These are phyloP conservation scores for Montipora efflorescens DNA, from an alignment of 64 coral and sea anemone species.

Conservation along the genomic window DNA sequence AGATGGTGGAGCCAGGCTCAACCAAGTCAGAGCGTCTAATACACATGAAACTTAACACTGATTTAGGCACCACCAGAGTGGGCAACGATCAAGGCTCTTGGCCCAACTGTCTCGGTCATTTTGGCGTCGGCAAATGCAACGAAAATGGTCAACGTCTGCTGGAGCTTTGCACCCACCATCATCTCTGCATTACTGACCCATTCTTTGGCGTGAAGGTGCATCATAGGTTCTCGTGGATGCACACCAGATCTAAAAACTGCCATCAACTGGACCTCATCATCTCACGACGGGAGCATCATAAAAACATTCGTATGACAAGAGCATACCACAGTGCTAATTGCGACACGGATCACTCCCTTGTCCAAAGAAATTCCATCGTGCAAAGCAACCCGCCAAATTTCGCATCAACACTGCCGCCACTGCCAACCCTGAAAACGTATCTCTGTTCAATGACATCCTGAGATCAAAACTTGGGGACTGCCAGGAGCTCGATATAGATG, in stretches of 20 bases:
- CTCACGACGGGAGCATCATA: not conserved
- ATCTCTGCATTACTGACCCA: constrained; percentile 1
- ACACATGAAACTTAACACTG: not conserved
- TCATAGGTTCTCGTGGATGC: not conserved
- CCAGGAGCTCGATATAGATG: not conserved
- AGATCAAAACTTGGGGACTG: not conserved
- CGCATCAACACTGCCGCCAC: constrained; percentile 46
- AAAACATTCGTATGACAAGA: constrained; percentile 12
- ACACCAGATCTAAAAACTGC: not conserved
- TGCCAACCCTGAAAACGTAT: not conserved
- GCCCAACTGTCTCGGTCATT: not conserved
- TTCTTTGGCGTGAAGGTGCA: not conserved
- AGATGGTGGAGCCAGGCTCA: not conserved
- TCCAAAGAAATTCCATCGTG: constrained; percentile 31
- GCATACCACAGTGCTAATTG: constrained; percentile 48
- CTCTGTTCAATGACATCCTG: no score
- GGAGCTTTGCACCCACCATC: not conserved
- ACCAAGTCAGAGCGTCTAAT: not conserved
- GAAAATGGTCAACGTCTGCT: not conserved
- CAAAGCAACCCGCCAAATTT: constrained; percentile 31
- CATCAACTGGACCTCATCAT: constrained; percentile 41
- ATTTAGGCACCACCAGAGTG: not conserved
- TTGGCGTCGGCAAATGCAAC: not conserved
- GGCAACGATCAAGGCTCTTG: constrained; percentile 1
- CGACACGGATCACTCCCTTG: constrained; percentile 39